Base-by-base conservation (phyloP, 2,888 invertebrate genomes). In the Apamea crenata region DNA sequence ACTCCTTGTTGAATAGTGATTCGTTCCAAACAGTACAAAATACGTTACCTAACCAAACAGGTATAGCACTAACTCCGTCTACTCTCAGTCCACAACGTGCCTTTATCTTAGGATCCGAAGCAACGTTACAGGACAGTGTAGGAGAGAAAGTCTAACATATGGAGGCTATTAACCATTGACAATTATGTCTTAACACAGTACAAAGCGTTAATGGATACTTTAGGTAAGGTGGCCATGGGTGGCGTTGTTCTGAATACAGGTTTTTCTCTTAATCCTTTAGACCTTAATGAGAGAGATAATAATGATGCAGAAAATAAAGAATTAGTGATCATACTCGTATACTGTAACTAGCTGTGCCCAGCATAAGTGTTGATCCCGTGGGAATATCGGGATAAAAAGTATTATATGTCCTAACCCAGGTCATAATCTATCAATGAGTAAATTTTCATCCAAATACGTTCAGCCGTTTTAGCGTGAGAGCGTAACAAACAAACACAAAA, bases 141-240 rank as follows among this genome's bases (percentile, higher is more conserved):
- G 32, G 85, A 86, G 91, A 89, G 92, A 93, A 91, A 93, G 93
- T 92, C 91, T 92, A 94, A 91, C 92, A 92, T 88, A 94, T 93
- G 91, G 91, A 83, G 81, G 86, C 92, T 92, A 95, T 94, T 94
- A 94, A 91, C 88, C 89, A 88, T 91, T 90, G 91, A 93, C 94
- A 93, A 87, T 84, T 87, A 85, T 80, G 85, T 88, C 85, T 89
- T 88, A 91, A 91, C 92, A 91, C 92, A 91, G 93, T 92, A 94
- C 93, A 93, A 93, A 91, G 91, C 91, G 89, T 89, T 91, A 91
- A 91, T 90, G 88, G 90, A 90, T 81, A 80, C 81, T 87, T 70
- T 82, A 40, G 75, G 76, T 90, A 91, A 82, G 84, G 87, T 88
- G 88, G 66, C 90, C 78, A 89, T 79, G 53, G 32, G 1, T 47